Conservation (phyloP, 2,888 invertebrate genomes). For the Cecidostiba fungosa region DNA sequence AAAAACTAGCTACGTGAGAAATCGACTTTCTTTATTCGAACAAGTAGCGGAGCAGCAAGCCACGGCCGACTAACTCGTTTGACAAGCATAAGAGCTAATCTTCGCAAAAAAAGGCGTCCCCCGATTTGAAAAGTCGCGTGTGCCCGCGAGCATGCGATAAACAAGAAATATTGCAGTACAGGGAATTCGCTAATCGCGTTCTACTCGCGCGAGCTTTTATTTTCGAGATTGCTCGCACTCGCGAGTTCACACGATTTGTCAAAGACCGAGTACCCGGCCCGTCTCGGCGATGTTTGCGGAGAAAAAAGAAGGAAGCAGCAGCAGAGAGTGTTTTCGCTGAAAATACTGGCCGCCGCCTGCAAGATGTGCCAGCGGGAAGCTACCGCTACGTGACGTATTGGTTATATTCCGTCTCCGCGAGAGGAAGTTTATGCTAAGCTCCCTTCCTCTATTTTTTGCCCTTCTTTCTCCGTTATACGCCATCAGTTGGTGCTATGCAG, state of each 20-base stretch:
- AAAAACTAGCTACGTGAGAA: conserved; percentile 40
- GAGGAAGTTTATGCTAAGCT: conserved; percentile 26
- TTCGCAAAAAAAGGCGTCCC: background rate
- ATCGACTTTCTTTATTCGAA: conserved; percentile 27
- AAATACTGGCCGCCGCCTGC: conserved; percentile 17
- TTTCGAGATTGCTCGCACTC: background rate
- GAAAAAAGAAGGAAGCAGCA: background rate
- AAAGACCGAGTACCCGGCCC: background rate
- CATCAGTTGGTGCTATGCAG: conserved; percentile 16
- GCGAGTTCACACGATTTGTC: background rate
- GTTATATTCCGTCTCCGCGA: conserved; percentile 26
- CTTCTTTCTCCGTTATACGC: conserved; percentile 10
- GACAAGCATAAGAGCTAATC: conserved; percentile 11
- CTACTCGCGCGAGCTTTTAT: no score
- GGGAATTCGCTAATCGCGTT: background rate
- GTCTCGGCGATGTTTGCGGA: background rate
- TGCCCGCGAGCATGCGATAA: background rate
- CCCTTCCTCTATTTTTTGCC: background rate
- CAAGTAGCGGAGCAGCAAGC: background rate
- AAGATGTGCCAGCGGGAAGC: conserved; percentile 15
- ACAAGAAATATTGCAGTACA: background rate
- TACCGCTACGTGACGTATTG: conserved; percentile 49
- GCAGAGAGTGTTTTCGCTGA: conserved; percentile 18
- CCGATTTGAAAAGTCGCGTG: background rate
- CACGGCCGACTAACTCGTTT: conserved; percentile 1